Conservation (phyloP, 2,797 vertebrate genomes). For the Rhabdophis nuchalis region DNA sequence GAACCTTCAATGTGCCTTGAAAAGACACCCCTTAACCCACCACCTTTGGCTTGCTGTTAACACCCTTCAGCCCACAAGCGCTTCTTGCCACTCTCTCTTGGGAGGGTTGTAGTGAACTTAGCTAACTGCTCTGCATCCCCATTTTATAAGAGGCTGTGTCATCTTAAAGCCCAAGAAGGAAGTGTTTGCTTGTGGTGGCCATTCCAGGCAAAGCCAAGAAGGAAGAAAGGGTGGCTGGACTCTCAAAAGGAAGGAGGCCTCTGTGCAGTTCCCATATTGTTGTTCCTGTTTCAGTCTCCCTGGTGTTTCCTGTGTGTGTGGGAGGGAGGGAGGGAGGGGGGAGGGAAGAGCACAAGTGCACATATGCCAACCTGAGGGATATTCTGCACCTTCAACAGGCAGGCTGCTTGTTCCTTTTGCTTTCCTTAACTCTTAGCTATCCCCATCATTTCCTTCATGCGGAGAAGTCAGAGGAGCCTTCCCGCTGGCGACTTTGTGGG, state of each 20-base stretch:
- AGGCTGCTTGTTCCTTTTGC: background rate
- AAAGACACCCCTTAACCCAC: background rate
- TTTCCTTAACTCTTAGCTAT: background rate
- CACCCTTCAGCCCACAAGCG: background rate
- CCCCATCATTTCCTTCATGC: fast-evolving
- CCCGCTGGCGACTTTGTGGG: fast-evolving
- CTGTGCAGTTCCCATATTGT: constrained; percentile 54
- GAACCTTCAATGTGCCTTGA: background rate
- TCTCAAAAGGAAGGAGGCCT: constrained; percentile 46
- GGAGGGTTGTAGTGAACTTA: background rate
- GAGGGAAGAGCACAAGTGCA: background rate
- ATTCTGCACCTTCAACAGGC: background rate
- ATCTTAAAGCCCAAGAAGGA: background rate
- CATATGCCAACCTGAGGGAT: background rate
- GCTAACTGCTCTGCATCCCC: background rate
- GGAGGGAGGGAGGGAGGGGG: background rate
- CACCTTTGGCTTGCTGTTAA: background rate
- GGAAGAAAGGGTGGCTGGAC: constrained; percentile 39
- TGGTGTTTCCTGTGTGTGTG: fast-evolving
- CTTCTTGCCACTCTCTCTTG: background rate
- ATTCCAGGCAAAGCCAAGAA: background rate
- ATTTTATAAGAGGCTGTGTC: background rate
- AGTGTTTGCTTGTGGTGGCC: fast-evolving
- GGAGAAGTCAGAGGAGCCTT: background rate
- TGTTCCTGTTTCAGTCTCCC: constrained; percentile 57